A percentile compares a stretch with the other conserved stretches of the same genome.
Evolutionary conservation across 2,888 invertebrate genomes (phyloP).

Genomic region (Dryocosmus kuriphilus): DNA sequence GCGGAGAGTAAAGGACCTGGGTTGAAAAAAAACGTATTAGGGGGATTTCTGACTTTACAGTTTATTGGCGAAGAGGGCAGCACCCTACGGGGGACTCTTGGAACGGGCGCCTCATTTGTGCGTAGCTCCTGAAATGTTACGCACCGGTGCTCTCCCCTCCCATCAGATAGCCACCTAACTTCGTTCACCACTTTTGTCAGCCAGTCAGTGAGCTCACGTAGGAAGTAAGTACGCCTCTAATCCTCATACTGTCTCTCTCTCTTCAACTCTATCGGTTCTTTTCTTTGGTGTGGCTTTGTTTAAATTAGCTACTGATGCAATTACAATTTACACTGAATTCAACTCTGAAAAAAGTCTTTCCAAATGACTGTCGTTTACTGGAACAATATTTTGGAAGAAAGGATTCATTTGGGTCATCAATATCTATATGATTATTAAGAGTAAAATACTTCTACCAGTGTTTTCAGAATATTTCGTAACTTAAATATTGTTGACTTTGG

Average conservation of each 20-base stretch:
- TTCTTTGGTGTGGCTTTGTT: background rate
- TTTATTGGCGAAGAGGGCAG: background rate
- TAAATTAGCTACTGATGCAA: background rate
- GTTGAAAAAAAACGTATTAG: too few relatives aligned
- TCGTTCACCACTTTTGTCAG: slow-evolving; percentile 1
- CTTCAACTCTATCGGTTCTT: background rate
- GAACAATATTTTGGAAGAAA: too few relatives aligned
- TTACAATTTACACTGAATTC: too few relatives aligned
- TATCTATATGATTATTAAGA: too few relatives aligned
- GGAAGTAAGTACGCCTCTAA: slow-evolving; percentile 34
- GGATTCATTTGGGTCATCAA: too few relatives aligned
- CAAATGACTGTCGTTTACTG: too few relatives aligned
- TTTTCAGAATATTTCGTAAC: too few relatives aligned
- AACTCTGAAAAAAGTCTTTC: too few relatives aligned
- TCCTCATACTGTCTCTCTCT: slow-evolving; percentile 15
- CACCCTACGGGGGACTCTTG: slow-evolving; percentile 5
- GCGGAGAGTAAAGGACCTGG: too few relatives aligned
- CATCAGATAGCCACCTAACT: slow-evolving; percentile 11
- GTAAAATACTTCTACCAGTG: too few relatives aligned
- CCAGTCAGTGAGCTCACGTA: slow-evolving; percentile 33
- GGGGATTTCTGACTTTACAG: background rate
- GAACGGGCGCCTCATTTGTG: background rate
- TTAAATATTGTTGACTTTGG: too few relatives aligned
- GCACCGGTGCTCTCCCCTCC: slow-evolving; percentile 37
- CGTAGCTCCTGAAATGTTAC: background rate